Percentiles rank a stretch among this genome's conserved stretches.
Evolutionary conservation across 2,888 invertebrate species (phyloP).

Genomic region (Neuroscelio doddi): DNA sequence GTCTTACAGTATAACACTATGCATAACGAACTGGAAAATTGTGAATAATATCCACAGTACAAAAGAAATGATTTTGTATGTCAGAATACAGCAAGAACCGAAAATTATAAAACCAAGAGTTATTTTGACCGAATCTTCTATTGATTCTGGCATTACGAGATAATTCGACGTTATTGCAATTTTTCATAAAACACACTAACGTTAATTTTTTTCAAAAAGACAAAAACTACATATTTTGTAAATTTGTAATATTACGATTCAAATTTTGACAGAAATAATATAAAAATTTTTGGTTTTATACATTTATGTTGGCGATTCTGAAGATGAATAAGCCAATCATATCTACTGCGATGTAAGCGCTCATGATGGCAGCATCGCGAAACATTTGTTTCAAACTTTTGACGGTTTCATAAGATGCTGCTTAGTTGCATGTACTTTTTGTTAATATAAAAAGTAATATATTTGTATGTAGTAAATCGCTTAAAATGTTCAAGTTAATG

Average conservation of each 20-base stretch:
- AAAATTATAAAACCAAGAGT: slow-evolving; percentile 29
- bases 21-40: slow-evolving; percentile 6
- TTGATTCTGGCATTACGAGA: slow-evolving; percentile 25
- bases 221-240: neutral
- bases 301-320: neutral
- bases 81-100: slow-evolving; percentile 17
- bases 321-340: no score
- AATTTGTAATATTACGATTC: slow-evolving; percentile 1
- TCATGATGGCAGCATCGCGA: slow-evolving; percentile 3
- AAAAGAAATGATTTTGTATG: slow-evolving; percentile 16
- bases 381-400: slow-evolving; percentile 41
- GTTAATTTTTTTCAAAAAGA: no score
- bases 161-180: neutral
- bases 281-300: neutral
- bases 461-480: neutral
- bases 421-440: neutral
- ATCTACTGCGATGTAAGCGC: no score
- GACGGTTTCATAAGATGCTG: slow-evolving; percentile 27
- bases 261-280: neutral
- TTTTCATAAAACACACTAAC: no score
- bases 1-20: neutral
- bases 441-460: no score
- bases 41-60: slow-evolving; percentile 16
- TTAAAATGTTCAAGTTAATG: neutral
- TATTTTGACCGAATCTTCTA: slow-evolving; percentile 25